Evolutionary conservation across 64 coral and sea anemone species (phyloP).

Genomic region (Anthopleura sola): DNA sequence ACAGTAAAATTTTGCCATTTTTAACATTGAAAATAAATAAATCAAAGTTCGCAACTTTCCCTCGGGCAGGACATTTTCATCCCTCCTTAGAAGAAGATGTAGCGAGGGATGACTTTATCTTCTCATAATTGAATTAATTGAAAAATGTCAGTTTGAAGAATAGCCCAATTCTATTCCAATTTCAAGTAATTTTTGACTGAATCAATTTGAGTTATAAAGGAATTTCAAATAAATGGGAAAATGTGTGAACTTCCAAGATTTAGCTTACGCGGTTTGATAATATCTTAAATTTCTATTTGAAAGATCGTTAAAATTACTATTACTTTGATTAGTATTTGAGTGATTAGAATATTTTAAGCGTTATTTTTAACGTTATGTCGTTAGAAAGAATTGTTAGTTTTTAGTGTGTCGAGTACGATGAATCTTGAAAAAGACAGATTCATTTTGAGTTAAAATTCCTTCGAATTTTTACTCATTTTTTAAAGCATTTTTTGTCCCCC

Average conservation of each 20-base stretch:
- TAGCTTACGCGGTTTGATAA: neutral
- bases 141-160: neutral
- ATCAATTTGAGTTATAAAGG: neutral
- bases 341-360: neutral
- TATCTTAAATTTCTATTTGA: neutral
- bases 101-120: neutral
- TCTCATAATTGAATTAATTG: neutral
- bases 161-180: neutral
- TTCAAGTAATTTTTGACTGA: neutral
- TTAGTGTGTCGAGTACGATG: neutral
- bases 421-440: neutral
- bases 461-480: neutral
- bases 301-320: neutral
- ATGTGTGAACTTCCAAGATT: neutral
- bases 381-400: neutral
- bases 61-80: neutral
- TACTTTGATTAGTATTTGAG: neutral
- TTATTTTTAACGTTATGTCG: neutral
- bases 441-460: neutral
- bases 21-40: neutral
- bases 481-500: neutral
- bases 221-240: neutral
- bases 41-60: neutral
- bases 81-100: neutral
- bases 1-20: neutral